Evolutionary conservation across 1,140 invertebrate species (phyloP).

Genomic region (Anthonomus grandis): DNA sequence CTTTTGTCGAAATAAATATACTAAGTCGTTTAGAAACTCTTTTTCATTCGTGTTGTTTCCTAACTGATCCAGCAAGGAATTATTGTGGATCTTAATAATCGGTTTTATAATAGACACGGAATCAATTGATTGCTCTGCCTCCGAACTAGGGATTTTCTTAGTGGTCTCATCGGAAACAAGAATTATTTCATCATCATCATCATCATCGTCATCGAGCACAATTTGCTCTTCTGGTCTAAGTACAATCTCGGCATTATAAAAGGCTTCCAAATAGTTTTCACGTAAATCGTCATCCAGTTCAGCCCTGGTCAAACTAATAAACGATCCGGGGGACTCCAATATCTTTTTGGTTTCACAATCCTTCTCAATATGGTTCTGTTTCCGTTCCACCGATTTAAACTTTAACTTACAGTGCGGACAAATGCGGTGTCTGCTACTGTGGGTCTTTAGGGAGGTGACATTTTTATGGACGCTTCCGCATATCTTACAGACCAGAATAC

Average conservation of each 20-base stretch:
- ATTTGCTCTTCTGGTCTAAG: slow-evolving; percentile 1
- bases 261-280: slow-evolving; percentile 22
- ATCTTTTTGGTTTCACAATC: slow-evolving; percentile 21
- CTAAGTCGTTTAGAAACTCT: slow-evolving; percentile 14
- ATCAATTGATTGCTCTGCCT: background rate
- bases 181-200: slow-evolving; percentile 10
- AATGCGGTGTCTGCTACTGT: slow-evolving; percentile 23
- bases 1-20: background rate
- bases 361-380: slow-evolving; percentile 20
- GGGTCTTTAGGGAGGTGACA: slow-evolving; percentile 22
- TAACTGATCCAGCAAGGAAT: slow-evolving; percentile 7
- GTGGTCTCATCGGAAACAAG: background rate
- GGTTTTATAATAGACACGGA: slow-evolving; percentile 11
- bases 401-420: slow-evolving; percentile 31
- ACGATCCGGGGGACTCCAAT: slow-evolving; percentile 9
- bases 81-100: slow-evolving; percentile 16
- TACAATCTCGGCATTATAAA: slow-evolving; percentile 6
- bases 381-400: slow-evolving; percentile 25
- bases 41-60: slow-evolving; percentile 8
- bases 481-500: slow-evolving; percentile 18
- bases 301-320: slow-evolving; percentile 14
- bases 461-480: slow-evolving; percentile 18
- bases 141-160: background rate
- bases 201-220: slow-evolving; percentile 22
- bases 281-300: slow-evolving; percentile 18